phyloP scores from a whole-genome alignment of 2,888 invertebrate species.

The Phyto melanocephala region DNA sequence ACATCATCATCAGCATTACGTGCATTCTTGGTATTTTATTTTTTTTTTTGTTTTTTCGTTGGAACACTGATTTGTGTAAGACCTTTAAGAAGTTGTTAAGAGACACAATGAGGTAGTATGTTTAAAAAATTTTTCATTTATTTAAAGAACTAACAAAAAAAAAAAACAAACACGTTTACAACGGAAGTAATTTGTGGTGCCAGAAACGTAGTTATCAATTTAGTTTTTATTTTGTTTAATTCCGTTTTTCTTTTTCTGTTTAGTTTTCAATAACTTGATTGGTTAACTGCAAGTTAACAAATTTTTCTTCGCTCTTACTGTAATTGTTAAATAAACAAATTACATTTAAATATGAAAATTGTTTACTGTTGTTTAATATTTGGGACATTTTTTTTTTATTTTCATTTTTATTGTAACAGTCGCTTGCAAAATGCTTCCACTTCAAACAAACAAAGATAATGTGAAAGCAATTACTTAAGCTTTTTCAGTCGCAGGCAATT shows the following conservation, averaged over 20 bases:
- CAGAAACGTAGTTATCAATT: conserved; percentile 46
- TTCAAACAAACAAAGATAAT: no score
- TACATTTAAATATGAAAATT: neutral
- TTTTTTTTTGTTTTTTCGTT: neutral
- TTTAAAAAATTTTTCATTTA: conserved; percentile 49
- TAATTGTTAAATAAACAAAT: neutral
- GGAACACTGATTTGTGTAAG: conserved; percentile 16
- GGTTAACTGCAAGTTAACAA: conserved; percentile 11
- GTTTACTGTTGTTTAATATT: neutral
- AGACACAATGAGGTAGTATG: conserved; percentile 16
- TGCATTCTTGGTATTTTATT: conserved; percentile 41
- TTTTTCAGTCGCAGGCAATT: no score
- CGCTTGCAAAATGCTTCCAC: neutral
- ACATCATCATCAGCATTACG: conserved; percentile 31
- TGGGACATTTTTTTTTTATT: conserved; percentile 2
- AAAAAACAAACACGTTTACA: conserved; percentile 63
- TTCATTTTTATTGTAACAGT: neutral
- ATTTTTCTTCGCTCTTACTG: neutral
- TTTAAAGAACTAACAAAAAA: conserved; percentile 32
- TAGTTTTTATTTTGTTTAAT: no score
- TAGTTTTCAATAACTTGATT: conserved; percentile 1
- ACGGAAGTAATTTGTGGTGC: conserved; percentile 65
- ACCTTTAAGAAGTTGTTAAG: conserved; percentile 47
- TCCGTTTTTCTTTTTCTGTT: neutral
- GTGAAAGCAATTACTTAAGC: no score